Percentiles rank a stretch among this genome's conserved stretches.
Conservation (phyloP, 1,140 invertebrate genomes). For the Holcopasites calliopsidis region DNA sequence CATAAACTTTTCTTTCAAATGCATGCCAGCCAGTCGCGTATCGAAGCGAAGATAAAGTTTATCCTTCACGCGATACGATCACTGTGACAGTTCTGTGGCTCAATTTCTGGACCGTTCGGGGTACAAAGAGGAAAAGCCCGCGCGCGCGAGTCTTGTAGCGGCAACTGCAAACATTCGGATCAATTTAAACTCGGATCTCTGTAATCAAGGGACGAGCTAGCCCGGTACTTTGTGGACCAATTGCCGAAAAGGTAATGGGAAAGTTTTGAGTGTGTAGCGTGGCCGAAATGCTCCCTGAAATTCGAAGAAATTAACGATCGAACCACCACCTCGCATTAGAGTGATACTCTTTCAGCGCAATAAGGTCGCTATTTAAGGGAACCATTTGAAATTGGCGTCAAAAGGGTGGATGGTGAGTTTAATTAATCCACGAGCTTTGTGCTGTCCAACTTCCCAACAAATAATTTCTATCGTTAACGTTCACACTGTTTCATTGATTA, state of each 20-base stretch:
- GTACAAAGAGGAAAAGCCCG: constrained; percentile 29
- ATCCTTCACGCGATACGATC: constrained; percentile 5
- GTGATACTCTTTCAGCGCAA: background rate
- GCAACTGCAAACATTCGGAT: constrained; percentile 64
- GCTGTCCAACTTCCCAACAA: no score
- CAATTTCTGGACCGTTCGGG: background rate
- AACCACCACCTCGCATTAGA: background rate
- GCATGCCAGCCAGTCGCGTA: background rate
- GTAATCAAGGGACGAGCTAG: constrained; percentile 61
- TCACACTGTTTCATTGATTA: no score
- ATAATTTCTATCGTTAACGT: no score
- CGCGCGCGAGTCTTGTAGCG: constrained; percentile 31
- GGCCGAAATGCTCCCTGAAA: background rate
- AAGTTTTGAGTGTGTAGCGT: constrained; percentile 33
- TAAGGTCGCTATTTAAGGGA: background rate
- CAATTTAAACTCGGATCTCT: constrained; percentile 71
- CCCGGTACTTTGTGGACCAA: constrained; percentile 32
- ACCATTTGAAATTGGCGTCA: no score
- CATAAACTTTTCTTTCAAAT: background rate
- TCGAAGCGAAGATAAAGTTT: constrained; percentile 3
- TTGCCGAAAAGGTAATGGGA: constrained; percentile 53
- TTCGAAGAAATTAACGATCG: constrained; percentile 35
- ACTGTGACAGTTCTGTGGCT: background rate
- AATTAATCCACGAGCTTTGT: no score
- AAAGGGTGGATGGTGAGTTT: no score